Conservation (phyloP, 2,797 vertebrate genomes). For the Benthosema pterotum region DNA sequence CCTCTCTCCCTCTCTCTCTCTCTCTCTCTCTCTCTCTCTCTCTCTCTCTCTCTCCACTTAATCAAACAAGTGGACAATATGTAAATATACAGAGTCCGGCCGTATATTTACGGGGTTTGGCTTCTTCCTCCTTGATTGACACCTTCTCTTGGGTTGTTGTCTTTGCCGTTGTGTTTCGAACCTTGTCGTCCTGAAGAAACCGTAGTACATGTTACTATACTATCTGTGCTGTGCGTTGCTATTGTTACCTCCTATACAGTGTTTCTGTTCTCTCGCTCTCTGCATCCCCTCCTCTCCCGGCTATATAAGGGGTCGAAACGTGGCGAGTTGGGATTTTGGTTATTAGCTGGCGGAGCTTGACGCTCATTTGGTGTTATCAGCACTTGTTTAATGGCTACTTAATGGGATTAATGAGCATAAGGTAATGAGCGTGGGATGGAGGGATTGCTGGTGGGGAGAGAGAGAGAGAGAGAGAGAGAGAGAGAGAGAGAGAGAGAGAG, state of each 20-base stretch:
- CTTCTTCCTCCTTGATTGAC: slow-evolving; percentile 36
- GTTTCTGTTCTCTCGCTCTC: slow-evolving; percentile 9
- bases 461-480: not conserved
- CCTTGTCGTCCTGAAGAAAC: not conserved
- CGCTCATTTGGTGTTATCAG: slow-evolving; percentile 77
- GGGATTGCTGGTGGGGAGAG: slow-evolving; percentile 25
- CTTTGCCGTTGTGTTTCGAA: not conserved
- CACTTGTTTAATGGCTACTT: slow-evolving; percentile 80
- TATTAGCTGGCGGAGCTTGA: slow-evolving; percentile 74
- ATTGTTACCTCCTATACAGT: not conserved
- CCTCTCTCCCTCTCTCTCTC: slow-evolving; percentile 3
- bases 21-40: slow-evolving; percentile 4
- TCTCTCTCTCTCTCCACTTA: slow-evolving; percentile 2
- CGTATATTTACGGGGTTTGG: slow-evolving; percentile 55
- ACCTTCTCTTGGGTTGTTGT: slow-evolving; percentile 29
- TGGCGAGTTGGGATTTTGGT: slow-evolving; percentile 60
- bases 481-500: not conserved
- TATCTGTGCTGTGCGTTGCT: not conserved
- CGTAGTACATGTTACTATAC: slow-evolving; percentile 9
- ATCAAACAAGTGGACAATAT: slow-evolving; percentile 23
- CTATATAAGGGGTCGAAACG: slow-evolving; percentile 42
- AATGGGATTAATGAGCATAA: slow-evolving; percentile 80
- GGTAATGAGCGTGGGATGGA: slow-evolving; percentile 71
- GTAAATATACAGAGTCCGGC: slow-evolving; percentile 60
- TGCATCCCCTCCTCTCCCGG: slow-evolving; percentile 50